These are phyloP conservation scores for Barbus barbus DNA, from an alignment of 2,113 vertebrate species.

Conservation along the genomic window DNA sequence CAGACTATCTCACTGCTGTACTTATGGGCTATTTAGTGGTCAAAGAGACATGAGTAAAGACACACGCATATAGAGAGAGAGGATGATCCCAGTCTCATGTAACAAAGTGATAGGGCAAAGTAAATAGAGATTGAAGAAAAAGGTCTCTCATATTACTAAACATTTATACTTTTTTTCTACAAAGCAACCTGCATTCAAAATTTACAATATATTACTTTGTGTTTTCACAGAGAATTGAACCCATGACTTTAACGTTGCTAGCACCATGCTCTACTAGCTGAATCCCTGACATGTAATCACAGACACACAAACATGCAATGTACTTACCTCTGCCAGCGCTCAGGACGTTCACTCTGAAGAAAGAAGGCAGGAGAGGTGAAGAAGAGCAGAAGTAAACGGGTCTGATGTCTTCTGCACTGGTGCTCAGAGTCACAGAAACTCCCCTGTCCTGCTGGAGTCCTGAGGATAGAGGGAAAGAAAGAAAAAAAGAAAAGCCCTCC, in stretches of 20 bases:
- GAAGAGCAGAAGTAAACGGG: not conserved
- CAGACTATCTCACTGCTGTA: slow-evolving; percentile 5
- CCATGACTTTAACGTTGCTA: too few species aligned
- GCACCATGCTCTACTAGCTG: not conserved
- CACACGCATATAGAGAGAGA: not conserved
- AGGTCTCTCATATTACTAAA: not conserved
- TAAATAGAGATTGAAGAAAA: not conserved
- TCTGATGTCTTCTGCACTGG: slow-evolving; percentile 27
- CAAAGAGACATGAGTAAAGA: not conserved
- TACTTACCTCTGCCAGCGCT: slow-evolving; percentile 28
- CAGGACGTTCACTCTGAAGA: not conserved
- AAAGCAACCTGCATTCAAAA: not conserved
- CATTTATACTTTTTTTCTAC: not conserved
- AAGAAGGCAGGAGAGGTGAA: slow-evolving; percentile 1
- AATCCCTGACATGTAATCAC: slow-evolving; percentile 30
- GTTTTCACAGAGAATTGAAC: not conserved
- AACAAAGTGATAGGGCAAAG: not conserved
- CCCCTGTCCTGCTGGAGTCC: slow-evolving; percentile 21
- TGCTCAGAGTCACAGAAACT: slow-evolving; percentile 23
- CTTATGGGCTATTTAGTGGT: slow-evolving; percentile 18
- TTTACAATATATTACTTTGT: not conserved
- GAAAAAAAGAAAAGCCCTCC: not conserved
- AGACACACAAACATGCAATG: slow-evolving; percentile 12
- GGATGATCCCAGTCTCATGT: not conserved
- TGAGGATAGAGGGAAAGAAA: slow-evolving; percentile 1